These are phyloP conservation scores for Dicrostonyx torquatus DNA, from an alignment of 2,797 vertebrate genomes.

Conservation along the genomic window DNA sequence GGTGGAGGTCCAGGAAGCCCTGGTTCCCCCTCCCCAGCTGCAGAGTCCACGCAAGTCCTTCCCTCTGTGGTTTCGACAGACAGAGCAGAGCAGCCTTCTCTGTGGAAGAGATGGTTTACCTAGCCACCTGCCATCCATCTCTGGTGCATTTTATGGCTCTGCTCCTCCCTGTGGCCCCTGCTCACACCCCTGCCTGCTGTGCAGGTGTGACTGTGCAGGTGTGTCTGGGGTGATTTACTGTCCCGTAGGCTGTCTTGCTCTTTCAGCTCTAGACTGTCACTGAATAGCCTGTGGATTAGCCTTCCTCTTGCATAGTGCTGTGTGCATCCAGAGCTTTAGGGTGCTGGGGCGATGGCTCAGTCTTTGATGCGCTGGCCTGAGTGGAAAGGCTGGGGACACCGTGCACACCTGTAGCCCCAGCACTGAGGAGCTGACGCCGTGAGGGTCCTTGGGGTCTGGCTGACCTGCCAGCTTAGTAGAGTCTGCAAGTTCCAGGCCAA, in stretches of 20 bases:
- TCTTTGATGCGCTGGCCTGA: not conserved
- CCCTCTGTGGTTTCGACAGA: not conserved
- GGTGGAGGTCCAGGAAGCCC: not conserved
- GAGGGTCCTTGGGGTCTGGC: not conserved
- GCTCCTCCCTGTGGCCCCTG: not conserved
- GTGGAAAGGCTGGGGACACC: not conserved
- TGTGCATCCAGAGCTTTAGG: not conserved
- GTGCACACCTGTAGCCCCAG: not conserved
- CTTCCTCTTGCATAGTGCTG: not conserved
- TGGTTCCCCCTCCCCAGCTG: not conserved
- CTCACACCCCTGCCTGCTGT: not conserved
- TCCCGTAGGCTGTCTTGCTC: not conserved
- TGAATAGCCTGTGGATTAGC: not conserved
- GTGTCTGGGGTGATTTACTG: not conserved
- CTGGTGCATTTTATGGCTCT: fast-evolving
- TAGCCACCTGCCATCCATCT: not conserved
- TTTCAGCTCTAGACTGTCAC: not conserved
- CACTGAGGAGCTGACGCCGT: not conserved
- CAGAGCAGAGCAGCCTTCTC: not conserved
- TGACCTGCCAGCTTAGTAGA: not conserved
- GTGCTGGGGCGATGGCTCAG: not conserved
- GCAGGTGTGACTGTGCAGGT: not conserved
- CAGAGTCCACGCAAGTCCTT: not conserved
- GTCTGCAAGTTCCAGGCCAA: not conserved
- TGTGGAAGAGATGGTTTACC: not conserved